Percentiles rank a stretch among this genome's conserved stretches.
Conservation (phyloP, 2,797 vertebrate species). For the Oryzias sinensis region DNA sequence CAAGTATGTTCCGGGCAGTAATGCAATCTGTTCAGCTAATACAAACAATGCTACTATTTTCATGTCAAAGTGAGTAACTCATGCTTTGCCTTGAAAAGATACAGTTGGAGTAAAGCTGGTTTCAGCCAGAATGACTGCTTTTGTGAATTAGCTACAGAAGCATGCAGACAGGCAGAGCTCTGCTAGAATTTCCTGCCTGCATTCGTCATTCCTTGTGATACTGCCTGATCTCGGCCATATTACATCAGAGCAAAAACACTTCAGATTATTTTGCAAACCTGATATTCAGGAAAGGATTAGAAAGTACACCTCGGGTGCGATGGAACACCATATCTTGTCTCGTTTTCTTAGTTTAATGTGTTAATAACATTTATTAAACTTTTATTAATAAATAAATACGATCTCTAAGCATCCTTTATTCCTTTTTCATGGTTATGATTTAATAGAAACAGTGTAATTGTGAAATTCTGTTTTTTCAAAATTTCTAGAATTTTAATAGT, state of each 20-base stretch:
- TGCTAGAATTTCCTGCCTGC: constrained; percentile 47
- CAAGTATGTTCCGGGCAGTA: constrained; percentile 45
- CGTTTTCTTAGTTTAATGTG: too few relatives aligned
- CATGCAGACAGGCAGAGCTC: constrained; percentile 17
- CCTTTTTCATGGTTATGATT: too few relatives aligned
- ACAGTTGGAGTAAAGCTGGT: constrained; percentile 24
- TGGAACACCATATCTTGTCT: too few relatives aligned
- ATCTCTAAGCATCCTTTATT: too few relatives aligned
- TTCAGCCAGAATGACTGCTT: constrained; percentile 18
- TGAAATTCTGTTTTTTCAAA: too few relatives aligned
- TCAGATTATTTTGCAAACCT: not conserved
- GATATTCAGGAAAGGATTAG: too few relatives aligned
- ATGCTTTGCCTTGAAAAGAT: constrained; percentile 31
- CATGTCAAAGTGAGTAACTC: constrained; percentile 48
- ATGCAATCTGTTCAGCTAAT: constrained; percentile 54
- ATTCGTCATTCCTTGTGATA: constrained; percentile 61
- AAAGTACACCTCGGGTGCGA: too few relatives aligned
- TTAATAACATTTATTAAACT: too few relatives aligned
- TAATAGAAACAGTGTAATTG: too few relatives aligned
- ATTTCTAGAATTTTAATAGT: too few relatives aligned
- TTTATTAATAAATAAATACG: too few relatives aligned
- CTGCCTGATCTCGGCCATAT: constrained; percentile 42
- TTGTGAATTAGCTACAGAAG: constrained; percentile 41
- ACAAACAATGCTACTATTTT: constrained; percentile 46
- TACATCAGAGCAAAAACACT: not conserved